Conservation (phyloP, 1,140 invertebrate genomes). For the Listronotus oregonensis region DNA sequence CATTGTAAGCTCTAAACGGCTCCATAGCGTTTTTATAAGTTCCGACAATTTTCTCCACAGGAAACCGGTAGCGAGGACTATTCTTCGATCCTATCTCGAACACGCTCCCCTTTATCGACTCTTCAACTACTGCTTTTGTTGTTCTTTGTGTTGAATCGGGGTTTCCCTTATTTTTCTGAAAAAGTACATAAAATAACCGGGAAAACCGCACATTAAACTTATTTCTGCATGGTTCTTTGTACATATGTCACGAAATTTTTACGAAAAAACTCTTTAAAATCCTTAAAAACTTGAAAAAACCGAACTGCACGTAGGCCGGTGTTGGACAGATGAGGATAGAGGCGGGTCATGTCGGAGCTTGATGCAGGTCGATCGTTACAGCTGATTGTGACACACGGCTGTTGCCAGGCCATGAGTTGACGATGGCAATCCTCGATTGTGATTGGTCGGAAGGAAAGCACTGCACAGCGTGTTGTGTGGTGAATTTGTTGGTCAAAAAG, state of each 20-base stretch:
- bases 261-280: constrained; percentile 5
- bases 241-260: background rate
- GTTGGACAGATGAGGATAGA: constrained; percentile 23
- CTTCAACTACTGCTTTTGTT: constrained; percentile 34
- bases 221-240: background rate
- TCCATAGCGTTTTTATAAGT: background rate
- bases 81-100: constrained; percentile 7
- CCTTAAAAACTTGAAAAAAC: constrained; percentile 11
- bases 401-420: constrained; percentile 54
- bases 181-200: constrained; percentile 30
- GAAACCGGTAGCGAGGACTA: constrained; percentile 27
- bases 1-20: background rate
- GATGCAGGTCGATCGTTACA: constrained; percentile 49
- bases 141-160: constrained; percentile 40
- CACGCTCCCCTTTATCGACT: constrained; percentile 23
- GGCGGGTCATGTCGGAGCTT: constrained; percentile 28
- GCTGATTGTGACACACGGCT: constrained; percentile 55
- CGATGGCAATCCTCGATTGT: constrained; percentile 35
- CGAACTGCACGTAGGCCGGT: constrained; percentile 6
- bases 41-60: constrained; percentile 13
- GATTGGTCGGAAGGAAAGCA: constrained; percentile 42
- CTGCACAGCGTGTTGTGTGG: constrained; percentile 8
- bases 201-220: background rate
- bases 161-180: constrained; percentile 16
- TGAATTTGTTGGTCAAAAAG: background rate